A percentile compares a stretch with the other conserved stretches of the same genome.
Conservation (phyloP, 1,140 invertebrate species). For the Atta colombica region DNA sequence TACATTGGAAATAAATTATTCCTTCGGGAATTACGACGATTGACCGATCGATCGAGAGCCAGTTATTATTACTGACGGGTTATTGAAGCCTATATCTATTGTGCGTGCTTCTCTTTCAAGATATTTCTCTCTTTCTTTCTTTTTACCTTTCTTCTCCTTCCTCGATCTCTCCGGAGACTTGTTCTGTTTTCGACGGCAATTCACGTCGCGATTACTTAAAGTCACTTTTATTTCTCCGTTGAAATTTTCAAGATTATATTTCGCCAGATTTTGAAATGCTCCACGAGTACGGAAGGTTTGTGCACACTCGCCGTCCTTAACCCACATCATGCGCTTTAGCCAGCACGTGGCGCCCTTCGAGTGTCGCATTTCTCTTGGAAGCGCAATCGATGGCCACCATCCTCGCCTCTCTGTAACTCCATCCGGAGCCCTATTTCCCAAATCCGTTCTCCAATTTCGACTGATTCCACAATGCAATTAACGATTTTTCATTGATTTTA, state of each 20-base stretch:
- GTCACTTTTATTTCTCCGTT: not conserved
- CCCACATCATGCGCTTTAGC: slow-evolving; percentile 59
- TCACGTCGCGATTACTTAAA: slow-evolving; percentile 37
- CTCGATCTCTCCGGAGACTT: not conserved
- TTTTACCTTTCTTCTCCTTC: not conserved
- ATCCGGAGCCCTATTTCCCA: not conserved
- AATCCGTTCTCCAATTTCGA: slow-evolving; percentile 19
- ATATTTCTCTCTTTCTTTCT: not conserved
- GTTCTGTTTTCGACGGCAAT: not conserved
- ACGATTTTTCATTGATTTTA: not conserved
- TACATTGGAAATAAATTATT: slow-evolving; percentile 51
- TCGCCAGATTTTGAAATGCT: slow-evolving; percentile 52
- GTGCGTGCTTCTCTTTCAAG: not conserved
- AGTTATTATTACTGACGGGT: not conserved
- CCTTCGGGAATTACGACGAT: slow-evolving; percentile 40
- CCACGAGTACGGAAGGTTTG: slow-evolving; percentile 28
- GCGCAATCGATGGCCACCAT: slow-evolving; percentile 34
- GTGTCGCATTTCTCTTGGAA: slow-evolving; percentile 33
- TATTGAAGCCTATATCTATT: not conserved
- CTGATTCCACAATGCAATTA: slow-evolving; percentile 9
- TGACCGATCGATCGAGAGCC: not conserved
- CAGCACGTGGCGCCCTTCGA: slow-evolving; percentile 50
- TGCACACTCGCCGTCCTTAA: slow-evolving; percentile 64
- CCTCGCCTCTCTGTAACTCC: not conserved
- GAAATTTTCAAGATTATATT: not conserved